Evolutionary conservation across 1,140 invertebrate species (phyloP), one percentile per base, ranked within the genome.

Genomic region (Drosophila lowei): DNA sequence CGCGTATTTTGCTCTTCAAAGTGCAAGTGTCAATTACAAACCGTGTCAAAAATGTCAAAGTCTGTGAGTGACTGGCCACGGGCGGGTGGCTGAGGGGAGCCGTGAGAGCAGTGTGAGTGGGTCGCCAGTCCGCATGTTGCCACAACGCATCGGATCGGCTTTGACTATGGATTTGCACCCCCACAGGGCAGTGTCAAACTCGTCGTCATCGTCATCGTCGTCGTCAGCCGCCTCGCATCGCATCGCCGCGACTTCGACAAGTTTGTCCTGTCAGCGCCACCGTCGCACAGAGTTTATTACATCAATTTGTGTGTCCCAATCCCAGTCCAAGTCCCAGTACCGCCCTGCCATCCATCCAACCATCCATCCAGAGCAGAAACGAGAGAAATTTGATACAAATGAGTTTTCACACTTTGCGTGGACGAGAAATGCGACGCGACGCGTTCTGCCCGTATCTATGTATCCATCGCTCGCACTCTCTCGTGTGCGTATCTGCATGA

Each of bases 1-100:
- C 46, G 28, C 58, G 46, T 59, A 57, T 60, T 59, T 53, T 48
- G 59, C 63, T 78, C 66, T 58, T 73, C 71, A 81, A 83, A 90
- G 88, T 90, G 88, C 79, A 79, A 83, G 88, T 90, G 86, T 90
- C 88, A 90, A 90, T 90, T 90, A 88, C 88, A 88, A 83, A 84
- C 65, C 77, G 72, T 90, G 88, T 90, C 88, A 90, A 90, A 90
- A 90, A 78, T 88, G 88, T 90, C 88, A 90, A 88, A 76, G 73
- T 78, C 78, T 61, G 71, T 77, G 88, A 83, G 83, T 89, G 83
- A 88, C 79, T 88, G 75, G 48, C 56, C 48, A 67, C 58, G 57
- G 41, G 46, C 44, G 77, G 38, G 21, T 21, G 30, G 30, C 44
- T 11, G 59, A 53, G 58, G 54, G 23, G 46, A 57, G 34, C 7